Base-by-base conservation (phyloP, 2,113 vertebrate genomes). In the Vulpes lagopus region DNA sequence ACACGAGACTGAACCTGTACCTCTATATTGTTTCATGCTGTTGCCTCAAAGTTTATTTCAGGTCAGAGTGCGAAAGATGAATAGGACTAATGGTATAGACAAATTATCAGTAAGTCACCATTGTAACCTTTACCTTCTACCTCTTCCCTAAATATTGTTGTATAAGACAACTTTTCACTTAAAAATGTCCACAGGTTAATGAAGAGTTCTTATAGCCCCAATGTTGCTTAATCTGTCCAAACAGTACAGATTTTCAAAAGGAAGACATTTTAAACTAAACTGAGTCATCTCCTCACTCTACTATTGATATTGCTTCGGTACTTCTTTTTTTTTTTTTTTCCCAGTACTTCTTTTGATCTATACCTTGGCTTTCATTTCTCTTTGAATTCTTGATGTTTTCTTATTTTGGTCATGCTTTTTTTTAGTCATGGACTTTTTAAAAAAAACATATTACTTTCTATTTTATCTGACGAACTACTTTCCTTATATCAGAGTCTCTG, bases 21-120 rank as follows among this genome's bases (percentile, higher is more conserved):
- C 7, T 82, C 14, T 10, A 7, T 49, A 35, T 1, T 59, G 4
- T 35, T 57, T 60, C 27, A 17, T 43, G 3, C 14, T 87, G 57
- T 95, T 69, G 22, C n/a, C 59, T 71, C n/a, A 11, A 86, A 90
- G 38, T 60, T 91, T 53, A 51, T 94, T 95, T 95, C 22, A 82
- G 22, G 4, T 43, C 22, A 43, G 49, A 87, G 32, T 85, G 19
- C 65, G 27, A 86, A 82, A 69, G 10, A 71, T 78, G 30, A 78
- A 4, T 76, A 69, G 62, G 16, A 51, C 69, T 94, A 15, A 23
- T 82, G 23, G 6, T 91, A 23, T 64, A 43, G 11, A 69, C 43
- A 92, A 90, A 71, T 79, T 55, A 53, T 49, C 27, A 60, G 3
- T 35, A 71, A 38, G 12, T 90, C 83, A 30, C 15, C 5, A 19